Conservation (phyloP, 2,888 invertebrate species). For the Sceliomorpha sp. region DNA sequence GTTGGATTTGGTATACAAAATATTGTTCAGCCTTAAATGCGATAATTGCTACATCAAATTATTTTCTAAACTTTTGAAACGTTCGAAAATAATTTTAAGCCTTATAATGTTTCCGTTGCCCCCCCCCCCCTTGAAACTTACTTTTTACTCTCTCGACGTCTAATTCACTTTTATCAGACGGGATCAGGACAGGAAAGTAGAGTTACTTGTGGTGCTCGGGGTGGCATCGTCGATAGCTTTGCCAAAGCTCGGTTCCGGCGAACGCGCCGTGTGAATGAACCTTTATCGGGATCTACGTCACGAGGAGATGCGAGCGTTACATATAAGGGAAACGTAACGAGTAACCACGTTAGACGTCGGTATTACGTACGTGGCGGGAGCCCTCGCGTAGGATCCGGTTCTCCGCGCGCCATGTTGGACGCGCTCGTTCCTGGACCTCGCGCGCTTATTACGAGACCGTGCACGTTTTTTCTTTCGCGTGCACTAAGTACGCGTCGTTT, state of each 20-base stretch:
- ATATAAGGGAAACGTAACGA: slow-evolving; percentile 58
- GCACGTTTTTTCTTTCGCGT: neutral
- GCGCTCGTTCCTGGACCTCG: slow-evolving; percentile 13
- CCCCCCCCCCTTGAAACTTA: too few relatives aligned
- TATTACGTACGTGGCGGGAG: slow-evolving; percentile 49
- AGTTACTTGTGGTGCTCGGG: too few relatives aligned
- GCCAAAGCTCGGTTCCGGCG: slow-evolving; percentile 19
- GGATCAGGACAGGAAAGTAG: too few relatives aligned
- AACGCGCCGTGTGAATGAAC: slow-evolving; percentile 52
- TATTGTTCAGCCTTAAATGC: too few relatives aligned
- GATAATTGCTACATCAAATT: too few relatives aligned
- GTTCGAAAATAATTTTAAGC: too few relatives aligned
- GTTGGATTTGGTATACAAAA: too few relatives aligned
- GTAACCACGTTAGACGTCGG: slow-evolving; percentile 56
- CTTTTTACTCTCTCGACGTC: too few relatives aligned
- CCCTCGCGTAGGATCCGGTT: slow-evolving; percentile 55
- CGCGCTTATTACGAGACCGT: slow-evolving; percentile 2
- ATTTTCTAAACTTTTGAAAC: too few relatives aligned
- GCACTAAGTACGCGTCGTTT: neutral
- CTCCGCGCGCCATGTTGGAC: slow-evolving; percentile 51
- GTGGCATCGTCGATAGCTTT: slow-evolving; percentile 39
- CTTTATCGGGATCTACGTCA: slow-evolving; percentile 54
- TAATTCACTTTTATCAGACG: too few relatives aligned
- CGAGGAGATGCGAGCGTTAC: slow-evolving; percentile 47
- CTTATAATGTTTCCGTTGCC: too few relatives aligned